Conservation (phyloP, 2,113 vertebrate genomes). For the Tiliqua scincoides region DNA sequence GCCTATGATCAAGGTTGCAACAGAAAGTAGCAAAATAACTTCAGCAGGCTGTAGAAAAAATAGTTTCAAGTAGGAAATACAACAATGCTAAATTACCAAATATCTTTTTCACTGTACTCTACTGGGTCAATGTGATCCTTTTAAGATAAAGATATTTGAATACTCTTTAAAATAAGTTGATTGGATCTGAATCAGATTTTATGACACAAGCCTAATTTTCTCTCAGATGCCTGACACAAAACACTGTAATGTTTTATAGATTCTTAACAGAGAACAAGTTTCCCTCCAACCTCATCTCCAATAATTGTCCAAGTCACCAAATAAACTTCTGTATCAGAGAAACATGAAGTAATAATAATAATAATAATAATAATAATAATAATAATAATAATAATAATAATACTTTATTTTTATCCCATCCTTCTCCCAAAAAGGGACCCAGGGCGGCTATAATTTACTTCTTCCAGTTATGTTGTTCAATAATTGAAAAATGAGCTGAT, state of each 20-base stretch:
- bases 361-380: no score
- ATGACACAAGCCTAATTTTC: not conserved
- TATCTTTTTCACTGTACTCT: not conserved
- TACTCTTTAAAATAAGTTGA: not conserved
- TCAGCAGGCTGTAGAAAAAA: not conserved
- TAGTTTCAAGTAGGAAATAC: not conserved
- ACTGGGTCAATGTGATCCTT: not conserved
- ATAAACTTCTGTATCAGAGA: slow-evolving; percentile 56
- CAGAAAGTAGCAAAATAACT: not conserved
- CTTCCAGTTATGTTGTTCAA: not conserved
- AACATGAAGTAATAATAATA: not conserved
- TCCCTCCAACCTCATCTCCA: slow-evolving; percentile 30
- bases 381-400: no score
- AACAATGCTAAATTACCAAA: not conserved
- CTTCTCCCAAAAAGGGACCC: no score
- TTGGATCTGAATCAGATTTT: slow-evolving; percentile 10
- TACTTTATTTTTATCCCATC: no score
- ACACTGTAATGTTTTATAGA: not conserved
- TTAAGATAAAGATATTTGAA: no score
- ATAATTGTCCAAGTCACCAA: slow-evolving; percentile 28
- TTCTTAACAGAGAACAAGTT: not conserved
- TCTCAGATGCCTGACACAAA: slow-evolving; percentile 4
- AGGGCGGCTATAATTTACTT: no score
- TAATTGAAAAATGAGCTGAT: not conserved
- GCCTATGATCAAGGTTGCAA: not conserved